phyloP scores from a whole-genome alignment of 2,888 invertebrate species.

The Neocrepidodera transversa region DNA sequence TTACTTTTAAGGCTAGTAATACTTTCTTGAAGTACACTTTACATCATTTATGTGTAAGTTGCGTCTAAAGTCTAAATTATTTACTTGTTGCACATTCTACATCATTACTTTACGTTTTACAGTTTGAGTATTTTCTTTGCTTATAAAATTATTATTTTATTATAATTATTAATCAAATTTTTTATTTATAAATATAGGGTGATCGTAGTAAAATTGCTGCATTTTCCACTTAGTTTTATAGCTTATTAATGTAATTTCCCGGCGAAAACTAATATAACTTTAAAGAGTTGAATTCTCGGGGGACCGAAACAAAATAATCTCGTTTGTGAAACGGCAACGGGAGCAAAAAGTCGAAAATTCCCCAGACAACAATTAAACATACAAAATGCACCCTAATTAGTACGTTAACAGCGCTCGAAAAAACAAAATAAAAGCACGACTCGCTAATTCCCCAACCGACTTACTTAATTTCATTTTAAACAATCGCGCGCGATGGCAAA shows the following conservation, averaged over 20 bases:
- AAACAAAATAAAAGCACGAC: slow-evolving; percentile 29
- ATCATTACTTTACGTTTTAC: too few species aligned
- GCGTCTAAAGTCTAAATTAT: too few species aligned
- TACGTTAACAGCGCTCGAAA: slow-evolving; percentile 30
- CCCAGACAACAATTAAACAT: slow-evolving; percentile 32
- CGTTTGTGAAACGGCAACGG: slow-evolving; percentile 10
- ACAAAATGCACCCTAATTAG: slow-evolving; percentile 35
- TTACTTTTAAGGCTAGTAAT: too few species aligned
- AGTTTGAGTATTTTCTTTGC: too few species aligned
- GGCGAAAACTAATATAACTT: neutral
- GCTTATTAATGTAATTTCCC: neutral
- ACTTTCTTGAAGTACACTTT: too few species aligned
- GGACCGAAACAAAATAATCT: slow-evolving; percentile 14
- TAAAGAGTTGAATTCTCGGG: slow-evolving; percentile 1
- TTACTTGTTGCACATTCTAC: too few species aligned
- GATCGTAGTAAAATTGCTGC: too few species aligned
- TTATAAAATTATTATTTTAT: too few species aligned
- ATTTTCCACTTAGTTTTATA: neutral
- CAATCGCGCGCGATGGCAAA: slow-evolving; percentile 39
- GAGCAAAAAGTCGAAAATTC: slow-evolving; percentile 22
- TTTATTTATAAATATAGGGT: too few species aligned
- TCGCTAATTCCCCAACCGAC: slow-evolving; percentile 33
- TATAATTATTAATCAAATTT: too few species aligned
- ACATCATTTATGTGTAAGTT: too few species aligned
- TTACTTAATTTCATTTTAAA: slow-evolving; percentile 43